A percentile compares a stretch with the other conserved stretches of the same genome.
phyloP scores from a whole-genome alignment of 2,797 vertebrate genomes.

The Catharus ustulatus region DNA sequence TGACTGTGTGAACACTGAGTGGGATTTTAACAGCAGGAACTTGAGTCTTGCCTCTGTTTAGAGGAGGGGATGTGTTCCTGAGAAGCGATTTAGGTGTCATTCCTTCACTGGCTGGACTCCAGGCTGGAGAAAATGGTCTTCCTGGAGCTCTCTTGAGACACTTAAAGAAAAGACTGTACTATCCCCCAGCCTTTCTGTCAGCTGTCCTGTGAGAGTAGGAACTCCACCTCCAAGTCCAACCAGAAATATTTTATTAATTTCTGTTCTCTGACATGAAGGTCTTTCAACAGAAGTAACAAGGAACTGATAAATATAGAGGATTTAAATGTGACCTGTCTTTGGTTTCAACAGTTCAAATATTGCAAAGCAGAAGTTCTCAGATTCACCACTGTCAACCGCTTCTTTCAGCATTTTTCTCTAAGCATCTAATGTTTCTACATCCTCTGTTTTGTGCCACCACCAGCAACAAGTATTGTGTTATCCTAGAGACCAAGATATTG shows the following conservation, averaged over 20 bases:
- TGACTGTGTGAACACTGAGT: not conserved
- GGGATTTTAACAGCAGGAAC: not conserved
- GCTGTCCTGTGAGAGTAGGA: not conserved
- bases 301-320: not conserved
- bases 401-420: not conserved
- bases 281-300: not conserved
- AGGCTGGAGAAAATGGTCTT: not conserved
- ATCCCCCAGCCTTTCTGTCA: not conserved
- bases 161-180: not conserved
- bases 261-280: not conserved
- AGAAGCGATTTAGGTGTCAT: not conserved
- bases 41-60: not conserved
- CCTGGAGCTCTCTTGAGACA: not conserved
- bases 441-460: not conserved
- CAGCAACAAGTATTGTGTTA: not conserved
- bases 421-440: not conserved
- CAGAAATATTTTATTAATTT: not conserved
- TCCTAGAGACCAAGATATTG: not conserved
- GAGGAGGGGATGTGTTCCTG: not conserved
- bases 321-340: not conserved
- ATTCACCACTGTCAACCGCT: not conserved
- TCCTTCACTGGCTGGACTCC: conserved; percentile 3
- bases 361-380: not conserved
- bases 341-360: not conserved
- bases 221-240: not conserved